Conservation (phyloP, 2,888 invertebrate species). For the Aricia artaxerxes region DNA sequence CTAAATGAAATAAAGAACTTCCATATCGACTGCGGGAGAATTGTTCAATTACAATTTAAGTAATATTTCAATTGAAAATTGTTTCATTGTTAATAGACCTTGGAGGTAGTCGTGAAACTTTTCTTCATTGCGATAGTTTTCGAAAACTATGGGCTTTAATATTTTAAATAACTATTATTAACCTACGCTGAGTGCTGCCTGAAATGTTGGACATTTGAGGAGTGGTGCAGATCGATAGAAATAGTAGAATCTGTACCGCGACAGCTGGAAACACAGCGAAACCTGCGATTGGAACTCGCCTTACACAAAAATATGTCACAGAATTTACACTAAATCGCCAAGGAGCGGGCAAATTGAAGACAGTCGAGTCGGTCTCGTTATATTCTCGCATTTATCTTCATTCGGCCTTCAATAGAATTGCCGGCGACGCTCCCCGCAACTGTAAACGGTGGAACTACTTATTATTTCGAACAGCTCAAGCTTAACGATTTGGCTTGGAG, state of each 20-base stretch:
- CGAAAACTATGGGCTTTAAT: not conserved
- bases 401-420: conserved; percentile 76
- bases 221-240: too few relatives aligned
- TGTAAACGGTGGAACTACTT: conserved; percentile 74
- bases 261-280: not conserved
- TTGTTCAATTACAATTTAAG: conserved; percentile 20
- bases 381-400: conserved; percentile 76
- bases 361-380: conserved; percentile 76
- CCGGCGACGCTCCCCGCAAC: conserved; percentile 72
- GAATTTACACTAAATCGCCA: conserved; percentile 68
- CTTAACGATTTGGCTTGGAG: conserved; percentile 71
- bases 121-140: not conserved
- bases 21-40: conserved; percentile 23
- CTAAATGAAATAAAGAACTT: conserved; percentile 26
- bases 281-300: conserved; percentile 31
- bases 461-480: conserved; percentile 73
- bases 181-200: too few relatives aligned
- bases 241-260: not conserved
- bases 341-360: conserved; percentile 72
- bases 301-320: conserved; percentile 44
- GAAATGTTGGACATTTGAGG: too few relatives aligned
- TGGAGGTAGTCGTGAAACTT: not conserved
- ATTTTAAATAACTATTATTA: not conserved
- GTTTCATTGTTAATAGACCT: conserved; percentile 16
- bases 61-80: conserved; percentile 22